Evolutionary conservation across 2,888 invertebrate species (phyloP).

Genomic region (Eupithecia centaureata): DNA sequence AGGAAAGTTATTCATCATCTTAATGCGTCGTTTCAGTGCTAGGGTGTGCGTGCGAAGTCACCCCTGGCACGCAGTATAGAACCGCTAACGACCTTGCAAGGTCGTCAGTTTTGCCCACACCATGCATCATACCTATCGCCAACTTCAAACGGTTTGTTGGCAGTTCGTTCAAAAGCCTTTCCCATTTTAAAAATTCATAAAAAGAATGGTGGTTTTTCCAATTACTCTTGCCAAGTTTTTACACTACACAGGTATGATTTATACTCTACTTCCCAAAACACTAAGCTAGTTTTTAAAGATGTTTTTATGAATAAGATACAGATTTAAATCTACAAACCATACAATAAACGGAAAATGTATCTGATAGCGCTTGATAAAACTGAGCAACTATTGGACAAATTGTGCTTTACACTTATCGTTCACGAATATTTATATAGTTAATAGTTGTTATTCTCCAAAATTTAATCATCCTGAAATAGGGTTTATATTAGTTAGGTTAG

Average conservation of each 20-base stretch:
- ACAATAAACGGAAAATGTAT: constrained; percentile 54
- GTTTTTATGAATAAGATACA: neutral
- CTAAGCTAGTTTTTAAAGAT: neutral
- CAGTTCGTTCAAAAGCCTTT: constrained; percentile 49
- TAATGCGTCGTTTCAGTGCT: constrained; percentile 39
- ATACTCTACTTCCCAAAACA: neutral
- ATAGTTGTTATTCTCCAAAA: neutral
- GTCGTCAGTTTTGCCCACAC: constrained; percentile 55
- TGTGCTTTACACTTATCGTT: constrained; percentile 44
- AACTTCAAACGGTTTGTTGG: constrained; percentile 50
- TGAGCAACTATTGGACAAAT: constrained; percentile 54
- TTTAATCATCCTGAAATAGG: neutral
- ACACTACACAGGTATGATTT: no score
- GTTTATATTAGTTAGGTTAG: no score
- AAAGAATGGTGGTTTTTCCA: neutral
- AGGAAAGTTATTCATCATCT: constrained; percentile 43
- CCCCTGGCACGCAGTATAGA: constrained; percentile 48
- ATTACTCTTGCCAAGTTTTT: neutral
- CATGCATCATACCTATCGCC: no score
- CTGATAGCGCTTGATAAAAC: constrained; percentile 50
- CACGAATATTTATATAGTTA: neutral
- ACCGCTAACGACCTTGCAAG: constrained; percentile 70
- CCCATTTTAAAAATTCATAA: no score
- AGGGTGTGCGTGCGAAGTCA: constrained; percentile 50
- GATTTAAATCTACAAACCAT: constrained; percentile 33